A percentile compares a stretch with the other conserved stretches of the same genome.
These are phyloP conservation scores for Calosoma granatense DNA, from an alignment of 1,140 invertebrate genomes.

Conservation along the genomic window DNA sequence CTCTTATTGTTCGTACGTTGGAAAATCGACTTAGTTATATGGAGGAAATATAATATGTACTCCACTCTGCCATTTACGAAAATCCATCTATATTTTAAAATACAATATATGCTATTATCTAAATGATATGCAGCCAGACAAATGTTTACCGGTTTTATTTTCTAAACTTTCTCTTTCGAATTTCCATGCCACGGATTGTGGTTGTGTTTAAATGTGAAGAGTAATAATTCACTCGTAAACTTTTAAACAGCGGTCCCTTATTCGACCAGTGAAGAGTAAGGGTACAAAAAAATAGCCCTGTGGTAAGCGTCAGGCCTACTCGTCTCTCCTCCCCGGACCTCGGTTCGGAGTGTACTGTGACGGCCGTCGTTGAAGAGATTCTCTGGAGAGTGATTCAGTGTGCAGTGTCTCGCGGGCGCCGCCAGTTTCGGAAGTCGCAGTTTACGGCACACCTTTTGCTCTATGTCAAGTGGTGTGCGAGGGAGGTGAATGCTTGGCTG, in stretches of 20 bases:
- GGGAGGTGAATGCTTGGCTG: background rate
- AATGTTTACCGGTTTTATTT: too few relatives aligned
- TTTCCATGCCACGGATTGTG: too few relatives aligned
- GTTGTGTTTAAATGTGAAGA: background rate
- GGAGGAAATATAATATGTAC: too few relatives aligned
- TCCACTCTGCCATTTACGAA: too few relatives aligned
- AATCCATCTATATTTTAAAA: too few relatives aligned
- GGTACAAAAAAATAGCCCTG: background rate
- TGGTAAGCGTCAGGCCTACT: background rate
- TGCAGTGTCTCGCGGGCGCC: background rate
- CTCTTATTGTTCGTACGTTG: too few relatives aligned
- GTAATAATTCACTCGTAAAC: background rate
- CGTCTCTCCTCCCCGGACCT: background rate
- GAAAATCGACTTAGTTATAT: too few relatives aligned
- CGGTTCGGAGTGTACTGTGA: background rate
- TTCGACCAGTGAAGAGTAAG: background rate
- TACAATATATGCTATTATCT: too few relatives aligned
- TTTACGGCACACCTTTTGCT: constrained; percentile 4
- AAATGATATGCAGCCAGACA: too few relatives aligned
- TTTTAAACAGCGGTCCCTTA: background rate
- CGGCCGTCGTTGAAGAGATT: too few relatives aligned
- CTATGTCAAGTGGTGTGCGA: background rate
- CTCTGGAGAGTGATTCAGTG: background rate
- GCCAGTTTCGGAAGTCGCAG: constrained; percentile 1
- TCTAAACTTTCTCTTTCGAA: too few relatives aligned